phyloP scores from a whole-genome alignment of 2,113 vertebrate genomes.

The Tauraco erythrolophus region DNA sequence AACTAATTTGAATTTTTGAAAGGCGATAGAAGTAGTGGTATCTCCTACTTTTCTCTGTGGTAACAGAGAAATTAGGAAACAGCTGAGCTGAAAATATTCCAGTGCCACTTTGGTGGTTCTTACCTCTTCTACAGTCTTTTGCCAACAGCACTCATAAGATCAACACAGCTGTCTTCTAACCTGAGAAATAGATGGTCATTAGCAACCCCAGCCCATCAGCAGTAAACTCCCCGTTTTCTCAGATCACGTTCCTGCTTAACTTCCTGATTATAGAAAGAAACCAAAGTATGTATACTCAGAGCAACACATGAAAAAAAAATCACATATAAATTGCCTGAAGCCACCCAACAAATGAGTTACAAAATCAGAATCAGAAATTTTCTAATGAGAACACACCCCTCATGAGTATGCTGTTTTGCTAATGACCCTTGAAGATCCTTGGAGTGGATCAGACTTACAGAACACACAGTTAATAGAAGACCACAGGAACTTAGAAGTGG shows the following conservation, averaged over 20 bases:
- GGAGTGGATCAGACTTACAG: neutral
- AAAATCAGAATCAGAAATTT: neutral
- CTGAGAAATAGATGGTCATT: neutral
- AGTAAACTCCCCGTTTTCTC: neutral
- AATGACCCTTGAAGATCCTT: neutral
- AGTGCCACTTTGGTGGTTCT: neutral
- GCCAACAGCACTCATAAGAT: neutral
- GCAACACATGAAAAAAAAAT: neutral
- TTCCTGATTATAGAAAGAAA: neutral
- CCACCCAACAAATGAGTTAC: neutral
- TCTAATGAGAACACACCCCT: neutral
- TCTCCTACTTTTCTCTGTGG: too few species aligned
- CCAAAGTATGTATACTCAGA: neutral
- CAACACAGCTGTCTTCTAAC: neutral
- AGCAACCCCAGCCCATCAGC: neutral
- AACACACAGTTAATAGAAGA: neutral
- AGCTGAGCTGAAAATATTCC: neutral
- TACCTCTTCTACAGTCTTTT: neutral
- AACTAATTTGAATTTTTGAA: neutral
- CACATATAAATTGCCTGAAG: neutral
- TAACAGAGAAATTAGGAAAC: neutral
- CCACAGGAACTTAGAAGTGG: neutral
- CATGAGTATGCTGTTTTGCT: neutral
- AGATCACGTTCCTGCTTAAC: neutral
- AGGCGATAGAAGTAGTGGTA: neutral